phyloP scores from a whole-genome alignment of 2,797 vertebrate species.

The Darevskia mixta region DNA sequence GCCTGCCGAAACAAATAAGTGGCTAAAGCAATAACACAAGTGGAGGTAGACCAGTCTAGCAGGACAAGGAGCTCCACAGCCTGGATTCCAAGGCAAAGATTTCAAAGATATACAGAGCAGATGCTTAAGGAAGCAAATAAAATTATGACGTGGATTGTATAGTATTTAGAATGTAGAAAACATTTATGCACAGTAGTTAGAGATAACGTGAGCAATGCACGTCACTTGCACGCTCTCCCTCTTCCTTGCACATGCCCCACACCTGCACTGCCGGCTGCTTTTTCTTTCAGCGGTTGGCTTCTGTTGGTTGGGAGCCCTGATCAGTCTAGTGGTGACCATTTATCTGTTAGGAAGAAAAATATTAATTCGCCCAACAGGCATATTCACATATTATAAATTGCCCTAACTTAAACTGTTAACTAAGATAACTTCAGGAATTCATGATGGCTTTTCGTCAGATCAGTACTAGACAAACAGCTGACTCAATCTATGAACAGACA shows the following conservation, averaged over 20 bases:
- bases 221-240: not conserved
- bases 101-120: too few species aligned
- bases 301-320: not conserved
- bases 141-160: too few species aligned
- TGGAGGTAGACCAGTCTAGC: not conserved
- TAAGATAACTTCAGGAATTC: not conserved
- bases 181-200: not conserved
- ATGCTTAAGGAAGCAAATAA: too few species aligned
- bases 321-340: not conserved
- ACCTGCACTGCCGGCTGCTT: not conserved
- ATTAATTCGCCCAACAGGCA: not conserved
- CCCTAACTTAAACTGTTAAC: not conserved
- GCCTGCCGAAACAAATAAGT: not conserved
- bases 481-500: too few species aligned
- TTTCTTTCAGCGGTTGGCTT: not conserved
- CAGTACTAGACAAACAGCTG: not conserved
- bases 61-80: not conserved
- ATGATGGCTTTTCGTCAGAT: not conserved
- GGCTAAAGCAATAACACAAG: not conserved
- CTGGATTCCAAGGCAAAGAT: too few species aligned
- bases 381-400: not conserved
- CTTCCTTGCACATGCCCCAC: too few species aligned
- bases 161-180: too few species aligned
- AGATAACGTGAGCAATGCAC: not conserved
- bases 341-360: not conserved